Evolutionary conservation across 2,888 invertebrate genomes (phyloP).

Genomic region (Gastracanthus pulcherrimus): DNA sequence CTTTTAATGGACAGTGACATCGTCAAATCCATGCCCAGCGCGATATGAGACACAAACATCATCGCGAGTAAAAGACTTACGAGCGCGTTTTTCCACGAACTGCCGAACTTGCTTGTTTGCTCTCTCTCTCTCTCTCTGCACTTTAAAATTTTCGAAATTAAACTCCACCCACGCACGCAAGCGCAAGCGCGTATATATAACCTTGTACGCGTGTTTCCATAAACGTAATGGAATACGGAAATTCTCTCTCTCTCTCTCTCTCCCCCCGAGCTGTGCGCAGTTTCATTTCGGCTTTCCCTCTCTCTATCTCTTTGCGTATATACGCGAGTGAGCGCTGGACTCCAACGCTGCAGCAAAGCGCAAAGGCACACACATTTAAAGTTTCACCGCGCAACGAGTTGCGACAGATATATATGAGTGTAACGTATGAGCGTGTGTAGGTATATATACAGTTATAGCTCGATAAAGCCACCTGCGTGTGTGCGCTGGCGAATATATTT

Average conservation of each 20-base stretch:
- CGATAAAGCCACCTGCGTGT: conserved; percentile 30
- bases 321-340: not conserved
- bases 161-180: too few species aligned
- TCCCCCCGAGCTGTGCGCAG: conserved; percentile 31
- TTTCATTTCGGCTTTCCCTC: conserved; percentile 39
- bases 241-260: too few species aligned
- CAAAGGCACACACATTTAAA: conserved; percentile 46
- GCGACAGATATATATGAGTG: not conserved
- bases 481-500: too few species aligned
- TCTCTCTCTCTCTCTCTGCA: too few species aligned
- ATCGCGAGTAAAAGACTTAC: too few species aligned
- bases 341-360: conserved; percentile 18
- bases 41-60: too few species aligned
- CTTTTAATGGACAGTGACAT: too few species aligned
- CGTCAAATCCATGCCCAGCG: too few species aligned
- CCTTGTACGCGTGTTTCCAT: conserved; percentile 37
- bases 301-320: not conserved
- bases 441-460: too few species aligned
- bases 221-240: conserved; percentile 54
- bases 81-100: too few species aligned
- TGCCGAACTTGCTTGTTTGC: too few species aligned
- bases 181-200: not conserved
- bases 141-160: conserved; percentile 14
- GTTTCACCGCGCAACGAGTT: conserved; percentile 12
- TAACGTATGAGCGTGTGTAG: not conserved